A percentile compares a stretch with the other conserved stretches of the same genome.
phyloP scores from a whole-genome alignment of 2,113 vertebrate species.

The Etia nguti region DNA sequence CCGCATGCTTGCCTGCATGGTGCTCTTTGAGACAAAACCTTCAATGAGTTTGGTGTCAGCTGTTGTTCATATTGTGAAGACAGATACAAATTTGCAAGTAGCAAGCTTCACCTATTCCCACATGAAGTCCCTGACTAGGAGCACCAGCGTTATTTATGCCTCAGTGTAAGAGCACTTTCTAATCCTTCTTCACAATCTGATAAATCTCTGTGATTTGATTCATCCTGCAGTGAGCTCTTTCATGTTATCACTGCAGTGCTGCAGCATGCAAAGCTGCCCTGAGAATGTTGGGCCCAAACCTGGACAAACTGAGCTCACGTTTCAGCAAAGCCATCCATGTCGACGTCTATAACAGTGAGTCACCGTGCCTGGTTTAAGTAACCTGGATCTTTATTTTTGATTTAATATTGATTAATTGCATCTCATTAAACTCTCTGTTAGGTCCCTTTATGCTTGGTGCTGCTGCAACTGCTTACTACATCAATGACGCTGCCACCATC shows the following conservation, averaged over 20 bases:
- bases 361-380: background rate
- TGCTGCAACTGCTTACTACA: slow-evolving; percentile 70
- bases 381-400: background rate
- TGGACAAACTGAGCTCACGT: slow-evolving; percentile 68
- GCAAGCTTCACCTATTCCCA: slow-evolving; percentile 80
- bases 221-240: background rate
- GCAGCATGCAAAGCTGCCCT: slow-evolving; percentile 77
- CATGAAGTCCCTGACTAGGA: slow-evolving; percentile 78
- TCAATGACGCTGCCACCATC: slow-evolving; percentile 77
- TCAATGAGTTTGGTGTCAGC: slow-evolving; percentile 65
- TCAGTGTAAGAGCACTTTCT: slow-evolving; percentile 72
- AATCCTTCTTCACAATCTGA: background rate
- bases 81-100: slow-evolving; percentile 77
- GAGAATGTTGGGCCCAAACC: slow-evolving; percentile 70
- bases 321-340: slow-evolving; percentile 74
- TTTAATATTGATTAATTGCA: background rate
- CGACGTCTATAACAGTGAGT: slow-evolving; percentile 72
- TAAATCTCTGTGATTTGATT: background rate
- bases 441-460: slow-evolving; percentile 76
- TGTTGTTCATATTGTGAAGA: slow-evolving; percentile 70
- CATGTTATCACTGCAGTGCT: slow-evolving; percentile 65
- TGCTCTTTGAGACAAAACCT: slow-evolving; percentile 80
- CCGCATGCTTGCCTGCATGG: slow-evolving; percentile 77
- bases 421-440: slow-evolving; percentile 23
- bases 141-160: slow-evolving; percentile 48